These are phyloP conservation scores for Apamea anceps DNA, from an alignment of 2,888 invertebrate genomes.

Conservation along the genomic window DNA sequence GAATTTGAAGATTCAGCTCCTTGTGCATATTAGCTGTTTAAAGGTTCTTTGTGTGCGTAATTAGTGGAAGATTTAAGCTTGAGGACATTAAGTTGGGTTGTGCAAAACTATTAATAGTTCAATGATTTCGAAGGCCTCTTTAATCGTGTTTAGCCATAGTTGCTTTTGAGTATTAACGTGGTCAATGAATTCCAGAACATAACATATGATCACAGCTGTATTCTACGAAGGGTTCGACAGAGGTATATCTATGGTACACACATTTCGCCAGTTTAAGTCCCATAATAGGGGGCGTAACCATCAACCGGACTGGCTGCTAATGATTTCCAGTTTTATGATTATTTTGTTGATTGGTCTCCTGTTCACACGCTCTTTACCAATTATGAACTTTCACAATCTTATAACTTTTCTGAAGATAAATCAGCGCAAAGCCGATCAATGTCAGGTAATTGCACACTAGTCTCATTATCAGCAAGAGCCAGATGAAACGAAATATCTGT, in stretches of 20 bases:
- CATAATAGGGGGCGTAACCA: not conserved
- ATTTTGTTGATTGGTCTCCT: not conserved
- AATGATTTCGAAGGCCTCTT: conserved; percentile 7
- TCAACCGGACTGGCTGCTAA: not conserved
- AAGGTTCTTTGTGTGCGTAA: conserved; percentile 43
- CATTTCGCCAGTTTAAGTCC: not conserved
- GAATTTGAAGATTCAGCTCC: conserved; percentile 27
- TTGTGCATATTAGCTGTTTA: conserved; percentile 13
- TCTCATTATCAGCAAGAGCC: conserved; percentile 56
- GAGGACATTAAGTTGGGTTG: not conserved
- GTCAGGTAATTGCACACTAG: conserved; percentile 45
- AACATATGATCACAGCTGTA: not conserved
- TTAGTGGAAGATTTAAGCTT: conserved; percentile 27
- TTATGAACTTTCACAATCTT: not conserved
- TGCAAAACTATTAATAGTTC: conserved; percentile 17
- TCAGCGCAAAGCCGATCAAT: conserved; percentile 29
- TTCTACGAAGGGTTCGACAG: too few relatives aligned
- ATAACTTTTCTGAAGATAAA: not conserved
- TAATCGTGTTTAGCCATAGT: not conserved
- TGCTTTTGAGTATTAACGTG: not conserved
- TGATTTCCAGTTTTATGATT: not conserved
- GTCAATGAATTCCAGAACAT: not conserved
- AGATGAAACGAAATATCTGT: conserved; percentile 71
- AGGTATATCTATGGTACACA: not conserved
- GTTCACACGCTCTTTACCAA: not conserved